Evolutionary conservation across 2,888 invertebrate genomes (phyloP).

Genomic region (Amblyjoppa fuscipennis): DNA sequence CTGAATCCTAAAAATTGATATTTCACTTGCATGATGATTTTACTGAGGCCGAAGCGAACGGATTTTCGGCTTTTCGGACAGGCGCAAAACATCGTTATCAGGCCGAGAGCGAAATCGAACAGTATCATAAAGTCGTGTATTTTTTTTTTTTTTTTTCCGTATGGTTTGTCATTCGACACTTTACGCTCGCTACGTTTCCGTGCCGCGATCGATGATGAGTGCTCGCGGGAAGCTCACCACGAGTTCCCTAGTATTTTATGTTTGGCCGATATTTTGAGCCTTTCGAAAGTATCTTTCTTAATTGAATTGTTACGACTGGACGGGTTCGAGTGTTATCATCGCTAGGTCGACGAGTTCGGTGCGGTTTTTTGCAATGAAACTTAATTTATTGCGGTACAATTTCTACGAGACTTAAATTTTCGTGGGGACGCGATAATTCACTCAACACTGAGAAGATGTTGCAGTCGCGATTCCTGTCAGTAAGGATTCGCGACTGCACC

Average conservation of each 20-base stretch:
- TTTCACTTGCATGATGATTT: slow-evolving; percentile 74
- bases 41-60: slow-evolving; percentile 86
- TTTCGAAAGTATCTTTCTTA: background rate
- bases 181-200: slow-evolving; percentile 44
- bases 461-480: too few species aligned
- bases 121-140: slow-evolving; percentile 64
- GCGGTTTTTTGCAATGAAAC: background rate
- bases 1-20: slow-evolving; percentile 88
- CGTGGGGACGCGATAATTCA: background rate
- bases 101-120: slow-evolving; percentile 67
- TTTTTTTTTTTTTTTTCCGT: slow-evolving; percentile 29
- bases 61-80: slow-evolving; percentile 86
- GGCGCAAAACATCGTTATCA: slow-evolving; percentile 66
- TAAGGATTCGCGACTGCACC: too few species aligned
- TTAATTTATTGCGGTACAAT: background rate
- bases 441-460: too few species aligned
- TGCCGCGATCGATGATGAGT: slow-evolving; percentile 2
- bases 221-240: background rate
- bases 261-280: background rate
- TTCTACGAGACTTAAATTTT: background rate
- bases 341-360: background rate
- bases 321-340: background rate
- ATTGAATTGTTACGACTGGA: background rate
- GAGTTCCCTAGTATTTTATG: background rate
- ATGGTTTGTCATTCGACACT: slow-evolving; percentile 30